phyloP scores from a whole-genome alignment of 2,888 invertebrate species.

The Agrochola circellaris region DNA sequence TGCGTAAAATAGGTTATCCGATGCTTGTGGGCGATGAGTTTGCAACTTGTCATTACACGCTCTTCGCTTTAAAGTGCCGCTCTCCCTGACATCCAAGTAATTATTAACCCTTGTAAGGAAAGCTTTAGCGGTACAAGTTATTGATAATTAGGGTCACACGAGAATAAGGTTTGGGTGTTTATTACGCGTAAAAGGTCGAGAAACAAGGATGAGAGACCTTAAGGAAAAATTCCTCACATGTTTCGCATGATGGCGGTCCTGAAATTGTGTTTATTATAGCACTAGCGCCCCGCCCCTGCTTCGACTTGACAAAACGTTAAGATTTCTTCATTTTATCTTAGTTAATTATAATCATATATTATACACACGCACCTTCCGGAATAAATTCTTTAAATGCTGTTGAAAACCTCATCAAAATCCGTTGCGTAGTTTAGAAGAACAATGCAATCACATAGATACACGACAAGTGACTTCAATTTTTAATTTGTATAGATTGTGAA shows the following conservation, averaged over 20 bases:
- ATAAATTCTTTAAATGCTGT: background rate
- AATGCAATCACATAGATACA: background rate
- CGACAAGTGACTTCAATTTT: background rate
- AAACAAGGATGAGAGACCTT: conserved; percentile 17
- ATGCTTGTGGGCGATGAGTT: conserved; percentile 50
- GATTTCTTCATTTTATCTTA: background rate
- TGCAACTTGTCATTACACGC: conserved; percentile 53
- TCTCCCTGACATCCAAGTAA: conserved; percentile 47
- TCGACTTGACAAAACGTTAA: background rate
- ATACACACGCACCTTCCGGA: background rate
- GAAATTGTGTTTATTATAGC: conserved; percentile 5
- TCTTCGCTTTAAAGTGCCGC: conserved; percentile 49
- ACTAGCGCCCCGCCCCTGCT: background rate
- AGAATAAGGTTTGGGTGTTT: conserved; percentile 43
- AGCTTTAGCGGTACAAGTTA: conserved; percentile 58
- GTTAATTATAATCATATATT: background rate
- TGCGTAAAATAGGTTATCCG: conserved; percentile 45
- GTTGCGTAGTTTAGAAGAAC: background rate
- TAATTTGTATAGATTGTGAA: too few species aligned
- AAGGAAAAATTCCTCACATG: conserved; percentile 20
- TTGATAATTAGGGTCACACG: conserved; percentile 59
- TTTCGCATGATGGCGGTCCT: conserved; percentile 6
- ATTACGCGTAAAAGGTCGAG: conserved; percentile 39
- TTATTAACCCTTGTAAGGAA: conserved; percentile 63
- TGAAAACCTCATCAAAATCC: background rate